Evolutionary conservation across 92 coral and sea anemone genomes (phyloP), one percentile per base, ranked within the genome.

Genomic region (Galaxea fascicularis): DNA sequence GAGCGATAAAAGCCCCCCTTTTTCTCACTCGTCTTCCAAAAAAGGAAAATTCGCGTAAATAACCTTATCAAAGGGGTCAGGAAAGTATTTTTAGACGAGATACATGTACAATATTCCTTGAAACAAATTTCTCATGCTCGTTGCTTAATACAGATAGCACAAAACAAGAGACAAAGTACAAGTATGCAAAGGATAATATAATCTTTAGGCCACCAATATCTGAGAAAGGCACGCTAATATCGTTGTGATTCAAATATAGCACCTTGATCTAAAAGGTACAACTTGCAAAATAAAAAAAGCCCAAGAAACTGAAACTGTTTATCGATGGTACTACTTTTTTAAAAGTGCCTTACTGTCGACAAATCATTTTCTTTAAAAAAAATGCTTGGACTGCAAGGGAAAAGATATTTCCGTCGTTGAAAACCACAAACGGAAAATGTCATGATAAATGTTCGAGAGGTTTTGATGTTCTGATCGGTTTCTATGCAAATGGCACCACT

Each of bases 401-500:
- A 10, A 27, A 35, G 17, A 47, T 77, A 65, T 79, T 79, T 52
- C 74, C 84, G 75, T 30, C 27, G 59, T 10, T 57, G 26, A 30
- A 51, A 79, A 57, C 74, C 51, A 31, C 75, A 66, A 29, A 52
- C 16, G 44, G 59, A 27, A 21, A 67, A 49, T 24, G 66, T 31
- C 73, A 47, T 8, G 46, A 78, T 62, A 64, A 78, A 20, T 11
- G n/a, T n/a, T 17, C 51, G 15, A 13, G 22, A 25, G 16, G 25
- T 16, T 66, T 62, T 46, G 73, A 64, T 45, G 65, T 45, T 21
- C 28, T 51, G 29, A 51, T 51, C 30, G 27, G 6, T 27, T 71
- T 49, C 16, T 35, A 79, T 79, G 84, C 75, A 79, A 79, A 79
- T 79, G n/a, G 51, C n/a, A 24, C 52, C 56, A 28, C 24, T 64